A percentile compares a stretch with the other conserved stretches of the same genome.
phyloP scores from a whole-genome alignment of 2,797 vertebrate genomes.

The Phataginus tricuspis region DNA sequence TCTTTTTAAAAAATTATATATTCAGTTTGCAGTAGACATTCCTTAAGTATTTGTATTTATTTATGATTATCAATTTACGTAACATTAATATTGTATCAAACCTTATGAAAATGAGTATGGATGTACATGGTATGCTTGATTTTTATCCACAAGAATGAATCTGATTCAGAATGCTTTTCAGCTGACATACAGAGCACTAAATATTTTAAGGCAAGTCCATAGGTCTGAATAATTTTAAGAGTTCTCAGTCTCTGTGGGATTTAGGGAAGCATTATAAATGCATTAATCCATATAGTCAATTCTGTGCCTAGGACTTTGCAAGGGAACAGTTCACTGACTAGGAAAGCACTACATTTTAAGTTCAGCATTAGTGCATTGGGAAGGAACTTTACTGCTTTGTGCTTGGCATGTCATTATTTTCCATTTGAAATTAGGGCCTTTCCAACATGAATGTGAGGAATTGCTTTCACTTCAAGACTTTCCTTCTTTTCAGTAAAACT shows the following conservation, averaged over 20 bases:
- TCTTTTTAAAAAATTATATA: conserved; percentile 89
- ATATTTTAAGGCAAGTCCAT: conserved; percentile 91
- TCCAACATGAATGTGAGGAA: conserved; percentile 98
- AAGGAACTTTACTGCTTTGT: conserved; percentile 93
- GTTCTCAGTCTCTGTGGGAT: conserved; percentile 89
- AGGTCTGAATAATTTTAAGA: conserved; percentile 91
- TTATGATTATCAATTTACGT: conserved; percentile 95
- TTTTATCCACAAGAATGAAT: conserved; percentile 94
- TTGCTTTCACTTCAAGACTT: conserved; percentile 96
- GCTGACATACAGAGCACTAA: conserved; percentile 97
- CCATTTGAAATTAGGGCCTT: conserved; percentile 97
- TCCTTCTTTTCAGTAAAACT: conserved; percentile 86
- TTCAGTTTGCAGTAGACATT: conserved; percentile 98
- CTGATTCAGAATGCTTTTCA: conserved; percentile 94
- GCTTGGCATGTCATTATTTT: conserved; percentile 97
- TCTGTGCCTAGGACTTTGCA: conserved; percentile 96
- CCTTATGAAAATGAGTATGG: conserved; percentile 91
- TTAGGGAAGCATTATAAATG: conserved; percentile 89
- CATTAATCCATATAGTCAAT: conserved; percentile 93
- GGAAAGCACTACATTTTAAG: conserved; percentile 92
- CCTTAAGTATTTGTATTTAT: conserved; percentile 99
- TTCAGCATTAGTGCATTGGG: conserved; percentile 88
- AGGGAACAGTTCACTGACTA: conserved; percentile 92
- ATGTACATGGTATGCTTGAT: conserved; percentile 94
- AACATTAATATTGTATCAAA: conserved; percentile 92